Evolutionary conservation across 2,888 invertebrate genomes (phyloP).

Genomic region (Ernsta delagoae): DNA sequence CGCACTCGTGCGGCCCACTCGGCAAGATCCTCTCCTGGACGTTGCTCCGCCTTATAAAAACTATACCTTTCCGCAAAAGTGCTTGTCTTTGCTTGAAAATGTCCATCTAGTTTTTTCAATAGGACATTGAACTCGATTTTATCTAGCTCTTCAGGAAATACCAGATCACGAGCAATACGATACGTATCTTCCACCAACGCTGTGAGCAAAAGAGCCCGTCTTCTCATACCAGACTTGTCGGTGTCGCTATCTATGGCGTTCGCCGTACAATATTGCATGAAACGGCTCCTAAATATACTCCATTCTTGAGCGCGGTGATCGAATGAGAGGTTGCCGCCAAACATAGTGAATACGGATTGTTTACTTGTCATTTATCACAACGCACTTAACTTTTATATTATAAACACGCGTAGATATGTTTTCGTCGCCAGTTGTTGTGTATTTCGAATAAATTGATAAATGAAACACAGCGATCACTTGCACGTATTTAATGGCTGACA

Average conservation of each 20-base stretch:
- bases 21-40: conserved; percentile 40
- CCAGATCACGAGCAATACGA: conserved; percentile 41
- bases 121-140: conserved; percentile 9
- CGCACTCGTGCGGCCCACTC: conserved; percentile 41
- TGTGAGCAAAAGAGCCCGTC: conserved; percentile 40
- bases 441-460: too few species aligned
- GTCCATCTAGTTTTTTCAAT: conserved; percentile 32
- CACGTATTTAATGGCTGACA: too few species aligned
- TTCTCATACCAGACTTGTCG: conserved; percentile 39
- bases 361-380: conserved; percentile 4
- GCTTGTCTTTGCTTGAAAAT: conserved; percentile 38
- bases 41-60: conserved; percentile 42
- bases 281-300: conserved; percentile 11
- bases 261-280: neutral
- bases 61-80: conserved; percentile 38
- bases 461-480: too few species aligned
- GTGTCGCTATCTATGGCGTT: conserved; percentile 7
- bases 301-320: conserved; percentile 3
- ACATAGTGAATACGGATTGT: neutral
- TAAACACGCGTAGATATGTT: neutral
- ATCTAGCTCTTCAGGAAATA: conserved; percentile 17
- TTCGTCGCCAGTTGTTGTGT: too few species aligned
- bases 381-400: neutral
- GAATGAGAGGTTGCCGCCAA: conserved; percentile 12
- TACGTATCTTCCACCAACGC: conserved; percentile 43